Percentiles rank a stretch among this genome's conserved stretches.
Evolutionary conservation across 2,113 vertebrate genomes (phyloP).

Genomic region (Oryzias woworae): DNA sequence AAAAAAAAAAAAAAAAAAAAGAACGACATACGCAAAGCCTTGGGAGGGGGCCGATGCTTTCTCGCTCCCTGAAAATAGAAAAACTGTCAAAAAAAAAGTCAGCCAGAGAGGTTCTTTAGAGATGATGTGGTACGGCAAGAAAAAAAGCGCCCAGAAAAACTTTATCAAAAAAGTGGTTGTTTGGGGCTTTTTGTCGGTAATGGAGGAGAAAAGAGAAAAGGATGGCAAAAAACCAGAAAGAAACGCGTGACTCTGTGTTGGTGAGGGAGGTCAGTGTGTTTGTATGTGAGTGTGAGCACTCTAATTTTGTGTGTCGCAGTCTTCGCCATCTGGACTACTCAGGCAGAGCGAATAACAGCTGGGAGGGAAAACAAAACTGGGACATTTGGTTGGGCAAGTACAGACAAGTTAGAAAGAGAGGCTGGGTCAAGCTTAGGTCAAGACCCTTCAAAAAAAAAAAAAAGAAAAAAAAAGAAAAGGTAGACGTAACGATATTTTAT

Average conservation of each 20-base stretch:
- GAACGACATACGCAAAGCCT: conserved; percentile 79
- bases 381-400: conserved; percentile 87
- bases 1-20: conserved; percentile 73
- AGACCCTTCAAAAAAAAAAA: conserved; percentile 35
- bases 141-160: conserved; percentile 85
- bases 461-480: neutral
- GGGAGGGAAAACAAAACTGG: conserved; percentile 91
- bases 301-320: conserved; percentile 77
- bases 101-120: conserved; percentile 80
- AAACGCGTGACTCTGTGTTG: conserved; percentile 25
- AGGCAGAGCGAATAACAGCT: conserved; percentile 92
- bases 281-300: conserved; percentile 26
- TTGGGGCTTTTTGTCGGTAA: conserved; percentile 87
- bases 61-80: conserved; percentile 84
- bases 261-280: conserved; percentile 12
- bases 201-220: conserved; percentile 85
- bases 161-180: conserved; percentile 85
- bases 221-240: conserved; percentile 68
- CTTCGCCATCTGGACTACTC: conserved; percentile 89
- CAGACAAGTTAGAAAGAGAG: conserved; percentile 73
- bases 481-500: no score
- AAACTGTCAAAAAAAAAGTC: conserved; percentile 82
- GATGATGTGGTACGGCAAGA: conserved; percentile 77
- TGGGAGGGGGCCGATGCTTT: conserved; percentile 70
- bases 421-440: conserved; percentile 45